These are phyloP conservation scores for Oreochromis grahami DNA, from an alignment of 2,797 vertebrate genomes.

Conservation along the genomic window DNA sequence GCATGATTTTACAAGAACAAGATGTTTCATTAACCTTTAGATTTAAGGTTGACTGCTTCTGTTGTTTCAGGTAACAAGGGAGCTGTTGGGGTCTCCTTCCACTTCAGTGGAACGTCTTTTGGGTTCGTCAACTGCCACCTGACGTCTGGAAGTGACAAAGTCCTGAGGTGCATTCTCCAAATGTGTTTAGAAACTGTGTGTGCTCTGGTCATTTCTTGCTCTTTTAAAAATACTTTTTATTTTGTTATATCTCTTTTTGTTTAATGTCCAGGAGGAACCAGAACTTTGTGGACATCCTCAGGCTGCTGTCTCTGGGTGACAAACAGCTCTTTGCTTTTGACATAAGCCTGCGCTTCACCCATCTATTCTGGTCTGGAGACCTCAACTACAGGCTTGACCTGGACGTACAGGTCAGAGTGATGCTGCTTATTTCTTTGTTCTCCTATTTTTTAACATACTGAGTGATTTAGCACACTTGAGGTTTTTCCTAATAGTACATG, in stretches of 20 bases:
- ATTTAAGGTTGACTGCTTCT: neutral
- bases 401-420: conserved; percentile 75
- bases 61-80: conserved; percentile 80
- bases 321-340: conserved; percentile 79
- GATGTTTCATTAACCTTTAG: neutral
- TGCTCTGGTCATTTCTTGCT: neutral
- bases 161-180: conserved; percentile 65
- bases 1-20: neutral
- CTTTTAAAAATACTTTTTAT: neutral
- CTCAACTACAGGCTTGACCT: conserved; percentile 84
- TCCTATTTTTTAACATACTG: neutral
- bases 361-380: conserved; percentile 87
- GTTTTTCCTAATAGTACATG: neutral
- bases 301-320: conserved; percentile 80
- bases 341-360: conserved; percentile 80
- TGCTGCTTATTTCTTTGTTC: neutral
- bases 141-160: conserved; percentile 83
- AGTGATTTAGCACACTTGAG: neutral
- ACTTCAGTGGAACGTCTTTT: conserved; percentile 78
- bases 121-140: conserved; percentile 85
- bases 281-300: conserved; percentile 81
- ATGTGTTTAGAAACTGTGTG: neutral
- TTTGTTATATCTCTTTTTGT: neutral
- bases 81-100: conserved; percentile 80
- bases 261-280: conserved; percentile 79